These are phyloP conservation scores for Brachirus orientalis DNA, from an alignment of 2,113 vertebrate genomes.

Conservation along the genomic window DNA sequence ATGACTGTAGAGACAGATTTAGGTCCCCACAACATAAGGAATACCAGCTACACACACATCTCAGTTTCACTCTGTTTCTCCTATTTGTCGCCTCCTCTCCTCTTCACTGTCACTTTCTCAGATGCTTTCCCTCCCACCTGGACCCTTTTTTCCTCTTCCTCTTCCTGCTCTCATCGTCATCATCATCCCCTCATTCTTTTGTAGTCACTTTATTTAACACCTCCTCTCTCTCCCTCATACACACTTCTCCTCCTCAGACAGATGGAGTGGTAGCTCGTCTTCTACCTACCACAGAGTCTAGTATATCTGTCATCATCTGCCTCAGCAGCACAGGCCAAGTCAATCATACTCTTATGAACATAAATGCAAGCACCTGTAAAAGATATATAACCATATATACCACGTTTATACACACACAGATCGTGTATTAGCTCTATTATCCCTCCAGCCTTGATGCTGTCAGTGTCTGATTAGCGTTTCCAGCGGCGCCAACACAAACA, in stretches of 20 bases:
- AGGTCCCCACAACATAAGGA: too few species aligned
- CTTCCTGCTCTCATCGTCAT: conserved; percentile 10
- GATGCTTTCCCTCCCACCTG: conserved; percentile 21
- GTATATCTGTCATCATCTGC: conserved; percentile 66
- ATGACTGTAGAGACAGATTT: too few species aligned
- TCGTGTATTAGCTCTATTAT: conserved; percentile 4
- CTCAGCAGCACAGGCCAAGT: conserved; percentile 35
- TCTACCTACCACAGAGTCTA: conserved; percentile 70
- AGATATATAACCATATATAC: conserved; percentile 20
- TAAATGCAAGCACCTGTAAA: conserved; percentile 57
- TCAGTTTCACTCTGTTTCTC: conserved; percentile 69
- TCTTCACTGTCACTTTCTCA: conserved; percentile 28
- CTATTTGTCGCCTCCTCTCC: conserved; percentile 48
- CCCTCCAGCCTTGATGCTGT: conserved; percentile 39
- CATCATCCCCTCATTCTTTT: neutral
- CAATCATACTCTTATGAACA: conserved; percentile 48
- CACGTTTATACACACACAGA: conserved; percentile 1
- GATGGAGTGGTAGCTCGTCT: too few species aligned
- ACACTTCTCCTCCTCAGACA: conserved; percentile 34
- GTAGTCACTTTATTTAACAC: conserved; percentile 61
- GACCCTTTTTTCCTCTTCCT: neutral
- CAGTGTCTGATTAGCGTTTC: conserved; percentile 63
- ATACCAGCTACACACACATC: conserved; percentile 65
- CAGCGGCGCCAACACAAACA: conserved; percentile 60
- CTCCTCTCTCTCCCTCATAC: conserved; percentile 29